Evolutionary conservation across 1,140 invertebrate genomes (phyloP).

Genomic region (Drepana arcuata): DNA sequence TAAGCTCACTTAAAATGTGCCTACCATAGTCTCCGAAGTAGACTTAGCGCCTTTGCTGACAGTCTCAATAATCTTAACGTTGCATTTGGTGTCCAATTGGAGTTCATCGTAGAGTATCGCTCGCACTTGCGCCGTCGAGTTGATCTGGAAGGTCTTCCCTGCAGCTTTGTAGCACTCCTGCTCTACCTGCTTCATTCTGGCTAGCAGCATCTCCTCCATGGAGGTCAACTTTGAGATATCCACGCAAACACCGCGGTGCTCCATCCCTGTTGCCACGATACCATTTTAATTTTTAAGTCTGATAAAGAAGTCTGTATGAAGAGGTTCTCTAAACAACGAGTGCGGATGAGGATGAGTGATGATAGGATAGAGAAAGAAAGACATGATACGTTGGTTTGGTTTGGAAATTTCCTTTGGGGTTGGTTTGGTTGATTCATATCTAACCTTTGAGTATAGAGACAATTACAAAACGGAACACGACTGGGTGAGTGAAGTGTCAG

Average conservation of each 20-base stretch:
- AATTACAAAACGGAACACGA: too few species aligned
- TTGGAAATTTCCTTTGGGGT: too few species aligned
- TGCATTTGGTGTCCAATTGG: conserved; percentile 62
- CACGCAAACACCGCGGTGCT: conserved; percentile 56
- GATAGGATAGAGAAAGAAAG: too few species aligned
- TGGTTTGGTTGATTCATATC: too few species aligned
- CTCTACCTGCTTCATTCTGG: conserved; percentile 54
- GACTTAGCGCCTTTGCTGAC: conserved; percentile 64
- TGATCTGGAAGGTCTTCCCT: conserved; percentile 68
- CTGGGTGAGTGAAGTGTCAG: too few species aligned
- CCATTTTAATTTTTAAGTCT: too few species aligned
- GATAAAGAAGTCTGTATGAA: too few species aligned
- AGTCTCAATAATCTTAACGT: conserved; percentile 63
- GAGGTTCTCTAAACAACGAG: too few species aligned
- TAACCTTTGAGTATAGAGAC: too few species aligned
- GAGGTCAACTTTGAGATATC: conserved; percentile 52
- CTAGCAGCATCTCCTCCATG: conserved; percentile 52
- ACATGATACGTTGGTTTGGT: too few species aligned
- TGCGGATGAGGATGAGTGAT: too few species aligned
- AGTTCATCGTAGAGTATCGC: conserved; percentile 73
- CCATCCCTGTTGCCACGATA: conserved; percentile 69
- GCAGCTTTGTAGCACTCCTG: conserved; percentile 55
- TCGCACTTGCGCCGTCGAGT: conserved; percentile 69
- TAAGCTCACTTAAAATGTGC: too few species aligned
- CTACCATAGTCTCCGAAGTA: conserved; percentile 71